Conservation (phyloP, 2,797 vertebrate genomes). For the Hippopotamyrus pictus region DNA sequence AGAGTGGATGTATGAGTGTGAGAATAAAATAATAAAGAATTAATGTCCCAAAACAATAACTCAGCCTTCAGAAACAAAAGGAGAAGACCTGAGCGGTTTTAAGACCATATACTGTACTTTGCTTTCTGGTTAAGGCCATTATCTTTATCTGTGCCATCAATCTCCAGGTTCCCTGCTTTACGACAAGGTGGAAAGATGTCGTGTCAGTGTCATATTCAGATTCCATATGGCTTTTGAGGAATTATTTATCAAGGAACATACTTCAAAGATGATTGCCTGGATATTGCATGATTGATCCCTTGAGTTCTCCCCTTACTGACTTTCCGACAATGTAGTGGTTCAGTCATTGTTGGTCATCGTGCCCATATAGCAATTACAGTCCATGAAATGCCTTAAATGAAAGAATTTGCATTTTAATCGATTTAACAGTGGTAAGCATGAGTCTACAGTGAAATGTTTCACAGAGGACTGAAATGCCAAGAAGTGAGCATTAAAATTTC, state of each 20-base stretch:
- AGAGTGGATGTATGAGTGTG: background rate
- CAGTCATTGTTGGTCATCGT: background rate
- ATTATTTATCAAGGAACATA: conserved; percentile 54
- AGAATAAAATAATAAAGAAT: background rate
- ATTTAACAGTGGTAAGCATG: background rate
- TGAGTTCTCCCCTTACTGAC: background rate
- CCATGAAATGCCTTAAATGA: conserved; percentile 11
- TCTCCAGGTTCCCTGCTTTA: background rate
- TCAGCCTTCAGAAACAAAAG: background rate
- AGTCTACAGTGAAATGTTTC: background rate
- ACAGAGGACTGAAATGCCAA: background rate
- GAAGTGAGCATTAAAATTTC: background rate
- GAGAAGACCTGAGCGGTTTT: background rate
- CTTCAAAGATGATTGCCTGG: conserved; percentile 44
- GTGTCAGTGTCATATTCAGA: conserved; percentile 2
- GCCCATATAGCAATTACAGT: background rate
- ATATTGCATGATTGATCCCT: background rate
- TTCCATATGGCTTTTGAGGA: conserved; percentile 39
- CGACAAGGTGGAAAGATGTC: background rate
- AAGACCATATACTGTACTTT: background rate
- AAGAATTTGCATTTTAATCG: conserved; percentile 12
- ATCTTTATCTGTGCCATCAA: background rate
- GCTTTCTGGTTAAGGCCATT: background rate
- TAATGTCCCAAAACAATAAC: background rate
- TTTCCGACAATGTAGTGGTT: background rate